Percentiles rank a stretch among this genome's conserved stretches.
Conservation (phyloP, 2,888 invertebrate species). For the Agrochola lychnidis region DNA sequence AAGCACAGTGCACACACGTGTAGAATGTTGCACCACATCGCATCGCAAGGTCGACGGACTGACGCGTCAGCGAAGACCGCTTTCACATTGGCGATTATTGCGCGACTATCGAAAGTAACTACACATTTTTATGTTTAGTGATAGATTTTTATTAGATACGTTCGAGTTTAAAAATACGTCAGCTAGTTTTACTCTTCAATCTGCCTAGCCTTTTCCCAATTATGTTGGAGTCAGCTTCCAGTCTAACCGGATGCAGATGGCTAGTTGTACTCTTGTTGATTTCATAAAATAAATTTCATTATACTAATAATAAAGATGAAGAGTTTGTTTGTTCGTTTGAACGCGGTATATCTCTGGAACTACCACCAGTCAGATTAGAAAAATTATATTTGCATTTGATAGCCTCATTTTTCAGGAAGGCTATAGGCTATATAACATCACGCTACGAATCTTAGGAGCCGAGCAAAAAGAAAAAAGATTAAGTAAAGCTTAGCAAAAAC, state of each 20-base stretch:
- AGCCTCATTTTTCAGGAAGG: too few relatives aligned
- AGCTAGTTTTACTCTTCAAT: background rate
- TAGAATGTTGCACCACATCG: slow-evolving; percentile 38
- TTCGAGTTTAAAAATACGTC: background rate
- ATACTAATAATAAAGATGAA: too few relatives aligned
- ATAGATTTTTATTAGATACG: slow-evolving; percentile 1
- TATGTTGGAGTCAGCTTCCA: background rate
- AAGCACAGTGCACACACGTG: slow-evolving; percentile 28
- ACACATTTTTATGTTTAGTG: slow-evolving; percentile 2
- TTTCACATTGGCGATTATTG: slow-evolving; percentile 42
- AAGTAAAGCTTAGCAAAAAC: too few relatives aligned
- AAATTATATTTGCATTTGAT: too few relatives aligned
- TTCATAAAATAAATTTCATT: background rate
- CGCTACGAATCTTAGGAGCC: too few relatives aligned
- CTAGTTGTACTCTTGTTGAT: background rate
- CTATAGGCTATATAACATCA: too few relatives aligned
- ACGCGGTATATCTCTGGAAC: too few relatives aligned
- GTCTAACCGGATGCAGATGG: background rate
- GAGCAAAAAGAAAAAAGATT: too few relatives aligned
- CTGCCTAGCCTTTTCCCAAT: background rate
- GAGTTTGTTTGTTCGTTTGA: too few relatives aligned
- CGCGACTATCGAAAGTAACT: slow-evolving; percentile 23
- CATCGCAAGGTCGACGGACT: slow-evolving; percentile 53
- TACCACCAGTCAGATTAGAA: too few relatives aligned
- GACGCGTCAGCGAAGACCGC: slow-evolving; percentile 31